Evolutionary conservation across 1,140 invertebrate genomes (phyloP).

Genomic region (Halotydeus destructor): DNA sequence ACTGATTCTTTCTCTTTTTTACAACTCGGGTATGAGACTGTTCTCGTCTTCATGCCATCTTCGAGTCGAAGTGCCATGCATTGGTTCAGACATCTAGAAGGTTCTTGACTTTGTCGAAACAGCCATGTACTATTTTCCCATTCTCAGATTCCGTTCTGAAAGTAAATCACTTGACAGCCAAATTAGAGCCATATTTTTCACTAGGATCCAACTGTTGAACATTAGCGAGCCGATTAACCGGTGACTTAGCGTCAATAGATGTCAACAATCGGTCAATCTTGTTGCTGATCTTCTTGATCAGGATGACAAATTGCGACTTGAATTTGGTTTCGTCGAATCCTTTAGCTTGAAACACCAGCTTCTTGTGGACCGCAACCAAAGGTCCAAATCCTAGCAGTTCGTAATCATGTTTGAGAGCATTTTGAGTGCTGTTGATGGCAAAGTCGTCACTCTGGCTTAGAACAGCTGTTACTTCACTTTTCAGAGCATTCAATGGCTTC

Average conservation of each 20-base stretch:
- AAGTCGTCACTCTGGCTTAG: background rate
- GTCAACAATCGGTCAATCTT: background rate
- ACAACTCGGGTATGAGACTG: too few relatives aligned
- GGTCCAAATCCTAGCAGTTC: slow-evolving; percentile 9
- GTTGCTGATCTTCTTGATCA: background rate
- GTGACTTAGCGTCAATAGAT: background rate
- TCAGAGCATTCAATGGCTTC: background rate
- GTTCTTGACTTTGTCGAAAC: too few relatives aligned
- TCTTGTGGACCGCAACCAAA: slow-evolving; percentile 2
- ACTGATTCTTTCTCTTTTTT: too few relatives aligned
- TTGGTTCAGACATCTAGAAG: too few relatives aligned
- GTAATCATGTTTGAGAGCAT: slow-evolving; percentile 11
- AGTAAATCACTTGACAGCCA: too few relatives aligned
- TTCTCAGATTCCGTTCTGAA: too few relatives aligned
- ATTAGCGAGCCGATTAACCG: too few relatives aligned
- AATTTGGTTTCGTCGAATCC: background rate
- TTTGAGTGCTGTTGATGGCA: background rate
- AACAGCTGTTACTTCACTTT: background rate
- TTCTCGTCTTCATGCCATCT: too few relatives aligned
- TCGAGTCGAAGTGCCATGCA: too few relatives aligned
- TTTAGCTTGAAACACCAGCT: background rate
- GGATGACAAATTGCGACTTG: background rate
- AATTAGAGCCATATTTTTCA: too few relatives aligned
- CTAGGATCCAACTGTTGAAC: too few relatives aligned
- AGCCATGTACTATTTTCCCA: too few relatives aligned